Evolutionary conservation across 2,888 invertebrate species (phyloP), one percentile per base, ranked within the genome.

Genomic region (Thumatha senex): DNA sequence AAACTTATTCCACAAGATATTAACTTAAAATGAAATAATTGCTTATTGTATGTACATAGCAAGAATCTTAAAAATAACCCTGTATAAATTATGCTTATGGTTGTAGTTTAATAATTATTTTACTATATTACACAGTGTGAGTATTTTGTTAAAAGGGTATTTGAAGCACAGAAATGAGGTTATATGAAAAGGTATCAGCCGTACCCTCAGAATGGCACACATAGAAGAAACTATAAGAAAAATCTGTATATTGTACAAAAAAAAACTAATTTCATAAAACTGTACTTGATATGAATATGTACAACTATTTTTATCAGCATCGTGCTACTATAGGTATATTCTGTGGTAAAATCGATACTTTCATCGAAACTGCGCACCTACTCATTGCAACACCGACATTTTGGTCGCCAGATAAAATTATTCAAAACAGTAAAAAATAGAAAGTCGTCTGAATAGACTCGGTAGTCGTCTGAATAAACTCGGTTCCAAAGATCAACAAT

Each of bases 81-180:
- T 89, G 90, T 89, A 89, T 88, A 89, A 89, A 89, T 89, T 89
- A 90, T 89, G 87, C 89, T 87, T 89, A 89, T 74, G 80, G 84
- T 85, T 84, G 78, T 84, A 82, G 71, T 77, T 79, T 80, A 80
- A 77, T 63, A 80, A 78, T 85, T 88, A 89, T 85, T 85, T 73
- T 67, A 80, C 78, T 84, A 85, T 81, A 80, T 76, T 79, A 78
- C 70, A 70, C 58, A 67, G 80, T 78, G 87, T 89, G 89, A 89
- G 89, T 89, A 89, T 90, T 89, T 66, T 70, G 76, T 83, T 84
- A 82, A 72, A 81, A 80, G 72, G 72, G 74, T 78, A 84, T 84
- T 82, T 81, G 84, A 86, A 86, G 83, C 84, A 83, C 80, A 83
- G 83, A 82, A 72, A 56, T 80, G 89, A 88, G 88, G 86, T 86